phyloP scores from a whole-genome alignment of 2,113 vertebrate species.

The Ammodytes marinus region DNA sequence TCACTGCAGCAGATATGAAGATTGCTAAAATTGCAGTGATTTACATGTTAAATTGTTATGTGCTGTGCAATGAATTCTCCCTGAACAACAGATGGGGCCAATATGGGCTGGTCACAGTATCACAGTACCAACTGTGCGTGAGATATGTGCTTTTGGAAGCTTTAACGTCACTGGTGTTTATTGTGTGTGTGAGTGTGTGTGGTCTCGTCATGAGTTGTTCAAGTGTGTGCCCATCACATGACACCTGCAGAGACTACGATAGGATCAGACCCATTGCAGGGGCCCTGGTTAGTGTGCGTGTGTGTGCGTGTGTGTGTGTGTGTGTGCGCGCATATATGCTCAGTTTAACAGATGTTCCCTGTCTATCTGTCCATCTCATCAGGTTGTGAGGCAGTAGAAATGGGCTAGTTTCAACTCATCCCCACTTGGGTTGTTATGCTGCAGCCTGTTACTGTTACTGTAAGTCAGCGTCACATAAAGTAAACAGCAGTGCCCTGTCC shows the following conservation, averaged over 20 bases:
- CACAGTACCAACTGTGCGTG: slow-evolving; percentile 57
- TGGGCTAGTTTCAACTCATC: slow-evolving; percentile 55
- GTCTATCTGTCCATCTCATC: slow-evolving; percentile 66
- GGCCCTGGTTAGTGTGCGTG: slow-evolving; percentile 28
- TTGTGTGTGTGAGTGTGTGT: slow-evolving; percentile 19
- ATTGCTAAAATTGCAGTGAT: neutral
- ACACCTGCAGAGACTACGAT: slow-evolving; percentile 58
- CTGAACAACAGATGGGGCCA: slow-evolving; percentile 67
- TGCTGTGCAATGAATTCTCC: neutral
- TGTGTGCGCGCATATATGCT: slow-evolving; percentile 8
- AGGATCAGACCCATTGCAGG: slow-evolving; percentile 32
- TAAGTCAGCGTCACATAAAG: slow-evolving; percentile 69
- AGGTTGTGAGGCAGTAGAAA: slow-evolving; percentile 52
- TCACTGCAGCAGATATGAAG: slow-evolving; percentile 5
- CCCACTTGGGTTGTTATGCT: slow-evolving; percentile 49
- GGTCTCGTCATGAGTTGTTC: slow-evolving; percentile 59
- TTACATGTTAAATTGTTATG: slow-evolving; percentile 27
- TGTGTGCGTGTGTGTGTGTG: slow-evolving; percentile 10
- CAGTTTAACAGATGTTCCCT: slow-evolving; percentile 63
- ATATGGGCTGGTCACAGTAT: slow-evolving; percentile 66
- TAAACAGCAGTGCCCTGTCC: slow-evolving; percentile 69
- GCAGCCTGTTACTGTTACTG: slow-evolving; percentile 61
- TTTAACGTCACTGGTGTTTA: slow-evolving; percentile 51
- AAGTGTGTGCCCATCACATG: slow-evolving; percentile 46
- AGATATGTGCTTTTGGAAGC: slow-evolving; percentile 44